A percentile compares a stretch with the other conserved stretches of the same genome.
Evolutionary conservation across 1,140 invertebrate genomes (phyloP).

Genomic region (Diorhabda carinulata): DNA sequence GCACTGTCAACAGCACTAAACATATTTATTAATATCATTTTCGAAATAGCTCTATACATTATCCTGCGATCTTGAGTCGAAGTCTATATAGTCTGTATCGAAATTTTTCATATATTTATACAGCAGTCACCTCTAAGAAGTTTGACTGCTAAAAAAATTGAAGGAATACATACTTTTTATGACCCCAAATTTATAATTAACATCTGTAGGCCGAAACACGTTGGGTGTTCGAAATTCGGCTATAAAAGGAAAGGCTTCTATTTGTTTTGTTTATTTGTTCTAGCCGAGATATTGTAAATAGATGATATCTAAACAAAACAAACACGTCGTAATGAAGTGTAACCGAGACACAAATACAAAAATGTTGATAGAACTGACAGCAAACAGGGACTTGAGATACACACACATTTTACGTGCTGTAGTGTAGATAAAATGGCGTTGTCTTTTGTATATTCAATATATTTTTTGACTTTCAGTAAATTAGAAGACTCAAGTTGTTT

Average conservation of each 20-base stretch:
- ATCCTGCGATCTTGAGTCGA: no score
- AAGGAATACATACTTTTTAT: not conserved
- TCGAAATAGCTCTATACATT: not conserved
- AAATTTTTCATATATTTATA: no score
- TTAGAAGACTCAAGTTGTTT: no score
- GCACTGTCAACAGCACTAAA: not conserved
- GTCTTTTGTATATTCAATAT: no score
- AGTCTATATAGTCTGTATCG: no score
- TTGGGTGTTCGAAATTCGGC: not conserved
- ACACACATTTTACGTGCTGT: no score
- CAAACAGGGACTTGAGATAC: not conserved
- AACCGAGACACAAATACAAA: not conserved
- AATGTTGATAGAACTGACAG: not conserved
- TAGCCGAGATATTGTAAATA: not conserved
- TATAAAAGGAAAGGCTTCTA: conserved; percentile 2
- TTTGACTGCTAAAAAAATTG: no score
- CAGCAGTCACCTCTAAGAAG: not conserved
- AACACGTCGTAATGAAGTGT: not conserved
- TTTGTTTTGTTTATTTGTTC: conserved; percentile 3
- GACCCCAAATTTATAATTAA: conserved; percentile 1
- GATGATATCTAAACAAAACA: conserved; percentile 3
- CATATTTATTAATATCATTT: not conserved
- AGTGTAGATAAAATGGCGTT: no score
- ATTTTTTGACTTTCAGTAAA: no score
- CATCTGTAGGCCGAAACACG: not conserved